These are phyloP conservation scores for Eupeodes luniger DNA, from an alignment of 2,888 invertebrate species.

Conservation along the genomic window DNA sequence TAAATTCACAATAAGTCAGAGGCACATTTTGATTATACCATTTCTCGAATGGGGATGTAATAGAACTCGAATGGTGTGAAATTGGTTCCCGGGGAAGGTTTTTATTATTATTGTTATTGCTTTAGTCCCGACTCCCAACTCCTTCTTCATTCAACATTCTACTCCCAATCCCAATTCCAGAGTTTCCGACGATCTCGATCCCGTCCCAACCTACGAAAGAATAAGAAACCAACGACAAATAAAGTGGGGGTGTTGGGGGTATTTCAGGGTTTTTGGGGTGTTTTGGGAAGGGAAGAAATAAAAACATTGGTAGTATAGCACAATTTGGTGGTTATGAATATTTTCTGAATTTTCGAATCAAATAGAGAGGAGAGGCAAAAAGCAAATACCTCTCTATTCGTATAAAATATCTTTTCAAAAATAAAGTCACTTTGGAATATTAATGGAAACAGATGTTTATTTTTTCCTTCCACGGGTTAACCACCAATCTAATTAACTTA, in stretches of 20 bases:
- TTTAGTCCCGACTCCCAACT: constrained; percentile 18
- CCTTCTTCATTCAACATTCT: too few relatives aligned
- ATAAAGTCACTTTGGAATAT: constrained; percentile 63
- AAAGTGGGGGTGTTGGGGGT: background rate
- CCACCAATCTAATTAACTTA: constrained; percentile 68
- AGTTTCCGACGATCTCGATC: background rate
- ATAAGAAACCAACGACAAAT: constrained; percentile 23
- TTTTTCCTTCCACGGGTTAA: constrained; percentile 37
- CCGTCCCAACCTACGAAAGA: background rate
- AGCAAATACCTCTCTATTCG: background rate
- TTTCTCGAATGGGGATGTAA: constrained; percentile 72
- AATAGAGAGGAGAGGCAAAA: background rate
- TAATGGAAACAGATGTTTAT: constrained; percentile 72
- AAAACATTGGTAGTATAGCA: constrained; percentile 63
- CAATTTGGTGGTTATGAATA: constrained; percentile 73
- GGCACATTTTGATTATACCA: constrained; percentile 76
- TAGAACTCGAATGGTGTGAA: constrained; percentile 76
- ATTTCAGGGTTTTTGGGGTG: too few relatives aligned
- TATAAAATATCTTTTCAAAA: constrained; percentile 15
- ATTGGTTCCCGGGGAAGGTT: constrained; percentile 73
- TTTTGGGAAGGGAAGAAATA: constrained; percentile 22
- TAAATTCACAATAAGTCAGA: constrained; percentile 76
- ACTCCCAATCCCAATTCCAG: background rate
- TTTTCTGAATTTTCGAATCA: constrained; percentile 29
- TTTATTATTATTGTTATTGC: constrained; percentile 76